These are phyloP conservation scores for Sympetrum striolatum DNA, from an alignment of 2,888 invertebrate genomes.

Conservation along the genomic window DNA sequence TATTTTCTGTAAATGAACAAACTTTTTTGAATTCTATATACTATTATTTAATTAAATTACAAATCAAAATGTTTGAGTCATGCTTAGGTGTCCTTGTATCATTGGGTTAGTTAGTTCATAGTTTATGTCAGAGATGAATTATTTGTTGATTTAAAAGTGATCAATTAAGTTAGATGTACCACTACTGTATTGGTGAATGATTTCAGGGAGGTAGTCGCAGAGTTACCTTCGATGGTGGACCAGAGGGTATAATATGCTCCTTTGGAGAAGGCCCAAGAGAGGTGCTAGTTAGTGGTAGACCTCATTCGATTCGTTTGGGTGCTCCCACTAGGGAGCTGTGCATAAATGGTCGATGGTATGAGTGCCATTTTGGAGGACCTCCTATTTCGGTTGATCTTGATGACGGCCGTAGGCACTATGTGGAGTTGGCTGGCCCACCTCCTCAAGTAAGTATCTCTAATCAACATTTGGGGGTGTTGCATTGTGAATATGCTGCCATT, in stretches of 20 bases:
- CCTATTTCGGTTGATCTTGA: slow-evolving; percentile 82
- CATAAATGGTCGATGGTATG: slow-evolving; percentile 87
- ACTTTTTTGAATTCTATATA: too few relatives aligned
- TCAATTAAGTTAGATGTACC: too few relatives aligned
- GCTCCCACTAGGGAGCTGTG: slow-evolving; percentile 91
- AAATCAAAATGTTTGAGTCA: too few relatives aligned
- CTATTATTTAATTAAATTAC: too few relatives aligned
- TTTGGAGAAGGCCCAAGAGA: slow-evolving; percentile 76
- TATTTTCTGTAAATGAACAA: too few relatives aligned
- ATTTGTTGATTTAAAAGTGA: too few relatives aligned
- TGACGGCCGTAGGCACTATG: slow-evolving; percentile 69
- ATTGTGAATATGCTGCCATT: too few relatives aligned
- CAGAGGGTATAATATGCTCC: slow-evolving; percentile 67
- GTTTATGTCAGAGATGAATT: too few relatives aligned
- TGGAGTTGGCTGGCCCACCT: slow-evolving; percentile 88
- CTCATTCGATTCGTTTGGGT: slow-evolving; percentile 83
- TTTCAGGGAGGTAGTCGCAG: slow-evolving; percentile 74
- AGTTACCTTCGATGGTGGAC: slow-evolving; percentile 76
- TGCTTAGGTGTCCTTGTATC: too few relatives aligned
- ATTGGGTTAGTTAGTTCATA: too few relatives aligned
- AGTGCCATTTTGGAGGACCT: slow-evolving; percentile 91
- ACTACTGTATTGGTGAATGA: neutral
- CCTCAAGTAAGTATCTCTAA: slow-evolving; percentile 85
- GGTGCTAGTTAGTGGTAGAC: slow-evolving; percentile 74
- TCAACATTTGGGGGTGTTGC: neutral